These are phyloP conservation scores for Acanthopagrus latus DNA, from an alignment of 2,797 vertebrate genomes.

Conservation along the genomic window DNA sequence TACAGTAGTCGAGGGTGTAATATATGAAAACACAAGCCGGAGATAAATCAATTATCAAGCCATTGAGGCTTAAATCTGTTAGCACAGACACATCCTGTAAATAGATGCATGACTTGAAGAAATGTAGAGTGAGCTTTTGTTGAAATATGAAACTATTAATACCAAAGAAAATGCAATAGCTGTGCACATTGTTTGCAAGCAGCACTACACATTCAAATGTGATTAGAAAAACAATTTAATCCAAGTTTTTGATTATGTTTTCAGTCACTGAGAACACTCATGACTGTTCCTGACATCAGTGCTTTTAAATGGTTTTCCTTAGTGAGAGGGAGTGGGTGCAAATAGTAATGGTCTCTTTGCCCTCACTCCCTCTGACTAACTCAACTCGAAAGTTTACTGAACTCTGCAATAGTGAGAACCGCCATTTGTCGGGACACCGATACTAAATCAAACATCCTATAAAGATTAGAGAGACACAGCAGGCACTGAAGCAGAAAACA, in stretches of 20 bases:
- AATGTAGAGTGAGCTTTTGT: background rate
- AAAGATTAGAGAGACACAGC: conserved; percentile 48
- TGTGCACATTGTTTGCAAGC: background rate
- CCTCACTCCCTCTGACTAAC: no score
- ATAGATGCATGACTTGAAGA: no score
- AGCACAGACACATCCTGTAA: background rate
- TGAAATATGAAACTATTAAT: conserved; percentile 1
- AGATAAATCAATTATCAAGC: background rate
- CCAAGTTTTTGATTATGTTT: conserved; percentile 22
- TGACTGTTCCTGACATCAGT: background rate
- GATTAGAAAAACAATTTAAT: conserved; percentile 11
- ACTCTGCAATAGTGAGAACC: conserved; percentile 15
- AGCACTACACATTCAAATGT: conserved; percentile 14
- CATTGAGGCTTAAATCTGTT: background rate
- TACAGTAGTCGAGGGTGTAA: background rate
- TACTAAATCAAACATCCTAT: conserved; percentile 62
- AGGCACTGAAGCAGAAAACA: conserved; percentile 64
- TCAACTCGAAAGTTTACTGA: conserved; percentile 29
- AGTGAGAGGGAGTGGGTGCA: conserved; percentile 21
- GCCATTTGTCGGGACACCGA: conserved; percentile 29
- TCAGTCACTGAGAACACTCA: conserved; percentile 20
- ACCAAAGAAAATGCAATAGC: background rate
- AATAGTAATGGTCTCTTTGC: background rate
- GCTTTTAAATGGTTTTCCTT: conserved; percentile 17
- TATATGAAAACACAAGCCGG: background rate